phyloP scores from a whole-genome alignment of 2,888 invertebrate genomes.

The Cheilosia scutellata region DNA sequence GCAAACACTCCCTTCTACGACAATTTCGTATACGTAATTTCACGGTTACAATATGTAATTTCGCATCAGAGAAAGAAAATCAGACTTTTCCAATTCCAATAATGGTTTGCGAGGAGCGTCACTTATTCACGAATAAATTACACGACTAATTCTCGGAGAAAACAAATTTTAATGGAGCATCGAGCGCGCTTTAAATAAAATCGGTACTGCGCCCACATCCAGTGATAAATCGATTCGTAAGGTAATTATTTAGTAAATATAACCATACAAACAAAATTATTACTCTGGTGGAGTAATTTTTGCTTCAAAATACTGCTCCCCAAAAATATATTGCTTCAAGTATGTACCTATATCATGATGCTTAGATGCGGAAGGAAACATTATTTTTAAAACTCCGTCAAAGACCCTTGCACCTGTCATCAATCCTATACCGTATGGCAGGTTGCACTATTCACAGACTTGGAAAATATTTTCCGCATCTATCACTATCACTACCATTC shows the following conservation, averaged over 20 bases:
- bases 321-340: not conserved
- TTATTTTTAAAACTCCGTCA: not conserved
- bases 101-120: slow-evolving; percentile 12
- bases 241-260: not conserved
- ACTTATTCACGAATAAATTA: slow-evolving; percentile 18
- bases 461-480: not conserved
- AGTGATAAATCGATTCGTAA: slow-evolving; percentile 13
- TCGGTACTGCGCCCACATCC: slow-evolving; percentile 44
- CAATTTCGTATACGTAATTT: too few relatives aligned
- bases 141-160: not conserved
- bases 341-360: too few relatives aligned
- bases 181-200: slow-evolving; percentile 24
- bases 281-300: too few relatives aligned
- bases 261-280: not conserved
- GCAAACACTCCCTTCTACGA: too few relatives aligned
- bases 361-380: too few relatives aligned
- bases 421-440: not conserved
- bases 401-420: not conserved
- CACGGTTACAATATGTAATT: too few relatives aligned
- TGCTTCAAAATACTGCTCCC: not conserved
- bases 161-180: slow-evolving; percentile 11
- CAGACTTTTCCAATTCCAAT: not conserved
- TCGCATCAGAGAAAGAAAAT: not conserved
- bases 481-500: not conserved
- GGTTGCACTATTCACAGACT: not conserved